Base-by-base conservation (phyloP, 2,888 invertebrate species). In the Ommatoiulus sabulosus region DNA sequence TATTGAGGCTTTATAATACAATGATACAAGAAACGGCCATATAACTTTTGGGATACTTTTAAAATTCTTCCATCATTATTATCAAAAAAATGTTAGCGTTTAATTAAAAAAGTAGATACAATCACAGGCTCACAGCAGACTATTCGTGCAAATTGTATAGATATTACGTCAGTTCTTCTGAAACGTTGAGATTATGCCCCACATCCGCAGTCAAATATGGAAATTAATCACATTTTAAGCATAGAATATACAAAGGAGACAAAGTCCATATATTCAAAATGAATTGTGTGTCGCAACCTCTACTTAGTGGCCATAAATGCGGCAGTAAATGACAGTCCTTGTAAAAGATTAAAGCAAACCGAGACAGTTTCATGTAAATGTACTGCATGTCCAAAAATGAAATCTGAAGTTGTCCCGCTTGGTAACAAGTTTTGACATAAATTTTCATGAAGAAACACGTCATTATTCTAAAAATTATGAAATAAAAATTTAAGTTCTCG, bases 221-320 rank as follows among this genome's bases (percentile, higher is more conserved):
- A n/a, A 57, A 57, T 3, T 12, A 52, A 8, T 57, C 17, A 57
- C 57, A 57, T n/a, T 57, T 57, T 17, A 5, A 17, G 10, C 57
- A n/a, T 35, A 57, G 52, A 12, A 15, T 52, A 12, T 15, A 3
- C 15, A 12, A 3, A 80, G 12, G 35, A 4, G 35, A 80, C 72
- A 80, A 12, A 80, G 35, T 15, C 35, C 80, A 43, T 80, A 72
- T 20, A 72, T 24, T 35, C 4, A 80, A 80, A 43, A 63, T 63
- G 20, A n/a, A 63, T 35, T 43, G 15, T 15, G 4, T 5, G 4
- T 80, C 35, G 80, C 35, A 80, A 15, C 80, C 80, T 80, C 80
- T 80, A 80, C 80, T 80, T 80, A 80, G 80, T 15, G 35, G 24
- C 35, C 35, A 80, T 80, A 80, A 80, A 80, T 80, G 80, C 10